These are phyloP conservation scores for Malacoraja senta DNA, from an alignment of 2,797 vertebrate genomes.

Conservation along the genomic window DNA sequence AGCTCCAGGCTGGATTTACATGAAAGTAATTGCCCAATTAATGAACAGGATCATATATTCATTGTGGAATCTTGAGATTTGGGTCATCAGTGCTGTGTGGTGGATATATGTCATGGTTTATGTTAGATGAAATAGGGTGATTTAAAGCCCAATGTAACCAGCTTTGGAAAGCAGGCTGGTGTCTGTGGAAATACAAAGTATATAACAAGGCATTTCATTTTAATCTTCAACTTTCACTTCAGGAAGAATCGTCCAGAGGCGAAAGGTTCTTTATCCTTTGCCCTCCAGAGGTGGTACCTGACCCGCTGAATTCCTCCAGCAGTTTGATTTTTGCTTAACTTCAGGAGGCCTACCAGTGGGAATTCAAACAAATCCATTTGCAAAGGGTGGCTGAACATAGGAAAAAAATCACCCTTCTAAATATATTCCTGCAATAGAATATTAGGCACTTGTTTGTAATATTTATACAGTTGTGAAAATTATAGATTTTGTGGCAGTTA, in stretches of 20 bases:
- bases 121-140: not conserved
- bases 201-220: not conserved
- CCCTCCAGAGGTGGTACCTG: no score
- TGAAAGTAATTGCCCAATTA: not conserved
- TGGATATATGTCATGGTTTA: not conserved
- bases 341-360: not conserved
- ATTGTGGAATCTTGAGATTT: not conserved
- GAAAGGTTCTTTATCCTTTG: no score
- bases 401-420: not conserved
- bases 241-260: not conserved
- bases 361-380: not conserved
- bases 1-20: not conserved
- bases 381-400: not conserved
- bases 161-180: not conserved
- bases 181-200: not conserved
- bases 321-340: not conserved
- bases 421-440: not conserved
- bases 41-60: not conserved
- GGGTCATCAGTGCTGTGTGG: no score
- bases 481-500: not conserved
- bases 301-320: no score
- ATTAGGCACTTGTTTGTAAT: not conserved
- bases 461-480: not conserved
- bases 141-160: not conserved
- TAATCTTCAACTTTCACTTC: not conserved